Base-by-base conservation (phyloP, 2,797 vertebrate genomes). In the Scolopax rusticola region DNA sequence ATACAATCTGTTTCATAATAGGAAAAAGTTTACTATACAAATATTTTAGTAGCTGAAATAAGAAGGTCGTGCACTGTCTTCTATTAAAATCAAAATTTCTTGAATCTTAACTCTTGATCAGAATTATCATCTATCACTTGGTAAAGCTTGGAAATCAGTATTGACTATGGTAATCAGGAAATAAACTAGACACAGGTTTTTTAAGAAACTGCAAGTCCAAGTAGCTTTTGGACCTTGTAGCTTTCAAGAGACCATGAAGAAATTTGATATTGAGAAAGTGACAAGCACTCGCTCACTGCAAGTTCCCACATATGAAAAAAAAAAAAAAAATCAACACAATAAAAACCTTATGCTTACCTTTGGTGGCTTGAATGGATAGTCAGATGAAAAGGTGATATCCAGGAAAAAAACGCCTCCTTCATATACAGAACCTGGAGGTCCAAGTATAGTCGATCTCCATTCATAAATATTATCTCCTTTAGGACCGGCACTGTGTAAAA, bases 391-490 rank as follows among this genome's bases (percentile, higher is more conserved):
- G 45, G 98, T 99, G 97, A 99, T 99, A 98, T 99, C 98, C 98
- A 99, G 97, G 97, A 98, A 99, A 97, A 99, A 99, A 89, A 98
- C 98, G 1, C 98, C 98, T 95, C 98, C 98, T 97, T 99, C 98
- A 38, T 99, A 99, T 89, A 99, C 98, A 95, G 98, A 99, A 95
- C 98, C 98, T 69, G 98, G 98, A 92, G 98, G 98, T 78, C 98
- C 98, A 86, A 99, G 98, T 97, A 99, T 99, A 95, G 98, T 99
- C 43, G 98, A 99, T 96, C 98, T 98, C 98, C 98, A 99, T 91
- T 99, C 98, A 96, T 99, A 98, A 97, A 99, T 98, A 97, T 99
- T 99, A 98, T 99, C 98, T 90, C 98, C 98, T 97, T 99, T 99
- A 97, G 98, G 98, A 69, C 98, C 98, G 40, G 98, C 98, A 96